Percentiles rank a stretch among this genome's conserved stretches.
phyloP scores from a whole-genome alignment of 2,888 invertebrate species.

The Tinea pellionella region DNA sequence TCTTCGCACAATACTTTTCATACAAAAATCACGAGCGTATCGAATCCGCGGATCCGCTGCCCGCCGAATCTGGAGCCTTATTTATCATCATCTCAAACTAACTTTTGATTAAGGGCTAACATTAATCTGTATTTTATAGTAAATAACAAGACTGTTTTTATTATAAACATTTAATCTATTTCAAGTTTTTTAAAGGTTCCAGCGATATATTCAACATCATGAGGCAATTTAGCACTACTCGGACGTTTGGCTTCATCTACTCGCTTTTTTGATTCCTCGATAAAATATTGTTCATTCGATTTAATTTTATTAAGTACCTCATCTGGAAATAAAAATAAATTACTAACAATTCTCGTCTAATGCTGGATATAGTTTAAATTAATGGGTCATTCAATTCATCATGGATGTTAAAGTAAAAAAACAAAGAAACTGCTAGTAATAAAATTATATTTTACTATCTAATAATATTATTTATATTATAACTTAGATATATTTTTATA shows the following conservation, averaged over 20 bases:
- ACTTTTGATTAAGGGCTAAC: background rate
- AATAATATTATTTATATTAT: no score
- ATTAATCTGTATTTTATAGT: background rate
- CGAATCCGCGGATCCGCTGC: no score
- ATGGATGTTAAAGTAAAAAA: no score
- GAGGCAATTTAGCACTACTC: constrained; percentile 27
- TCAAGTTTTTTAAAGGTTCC: constrained; percentile 35
- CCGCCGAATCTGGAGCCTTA: no score
- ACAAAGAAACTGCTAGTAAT: no score
- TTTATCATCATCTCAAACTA: background rate
- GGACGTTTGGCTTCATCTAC: constrained; percentile 35
- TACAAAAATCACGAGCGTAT: no score
- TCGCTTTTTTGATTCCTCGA: constrained; percentile 34
- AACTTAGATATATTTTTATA: no score
- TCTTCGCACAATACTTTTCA: no score
- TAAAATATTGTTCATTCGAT: constrained; percentile 31
- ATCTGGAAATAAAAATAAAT: constrained; percentile 26
- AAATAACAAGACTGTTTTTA: background rate
- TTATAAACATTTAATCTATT: constrained; percentile 29
- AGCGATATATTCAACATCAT: constrained; percentile 34
- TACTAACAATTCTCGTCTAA: no score
- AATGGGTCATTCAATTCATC: no score
- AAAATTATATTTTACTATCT: no score
- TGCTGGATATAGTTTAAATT: no score
- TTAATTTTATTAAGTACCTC: constrained; percentile 32